Evolutionary conservation across 2,888 invertebrate genomes (phyloP).

Genomic region (Andrena bicolor): DNA sequence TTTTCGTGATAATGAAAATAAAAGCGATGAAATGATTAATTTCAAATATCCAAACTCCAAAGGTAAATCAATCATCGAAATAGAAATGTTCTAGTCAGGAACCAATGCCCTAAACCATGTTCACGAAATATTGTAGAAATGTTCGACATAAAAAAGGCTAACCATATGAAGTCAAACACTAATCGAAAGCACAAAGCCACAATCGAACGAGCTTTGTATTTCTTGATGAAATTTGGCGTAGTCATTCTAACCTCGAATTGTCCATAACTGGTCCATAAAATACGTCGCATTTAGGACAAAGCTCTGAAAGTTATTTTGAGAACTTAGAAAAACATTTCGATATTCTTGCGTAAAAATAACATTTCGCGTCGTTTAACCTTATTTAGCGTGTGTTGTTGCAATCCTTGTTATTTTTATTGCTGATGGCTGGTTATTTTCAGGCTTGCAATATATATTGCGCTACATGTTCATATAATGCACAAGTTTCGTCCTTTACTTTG

Average conservation of each 20-base stretch:
- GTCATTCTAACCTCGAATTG: slow-evolving; percentile 47
- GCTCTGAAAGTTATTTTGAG: slow-evolving; percentile 20
- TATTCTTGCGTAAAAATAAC: slow-evolving; percentile 36
- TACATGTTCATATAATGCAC: neutral
- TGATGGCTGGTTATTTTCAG: slow-evolving; percentile 45
- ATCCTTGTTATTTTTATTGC: slow-evolving; percentile 33
- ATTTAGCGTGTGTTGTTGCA: slow-evolving; percentile 18
- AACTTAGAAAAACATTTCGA: slow-evolving; percentile 44
- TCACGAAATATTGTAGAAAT: too few relatives aligned
- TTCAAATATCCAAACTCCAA: too few relatives aligned
- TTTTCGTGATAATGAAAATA: too few relatives aligned
- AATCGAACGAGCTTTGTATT: neutral
- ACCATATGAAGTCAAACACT: too few relatives aligned
- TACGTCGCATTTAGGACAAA: slow-evolving; percentile 27
- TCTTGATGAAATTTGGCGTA: slow-evolving; percentile 35
- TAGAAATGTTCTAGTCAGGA: too few relatives aligned
- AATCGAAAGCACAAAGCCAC: too few relatives aligned
- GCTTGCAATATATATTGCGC: slow-evolving; percentile 23
- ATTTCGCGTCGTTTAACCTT: slow-evolving; percentile 23
- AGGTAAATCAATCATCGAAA: too few relatives aligned
- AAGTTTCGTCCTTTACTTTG: too few relatives aligned
- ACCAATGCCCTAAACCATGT: too few relatives aligned
- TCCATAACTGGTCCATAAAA: slow-evolving; percentile 9
- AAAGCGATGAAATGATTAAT: too few relatives aligned
- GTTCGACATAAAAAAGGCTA: too few relatives aligned